These are phyloP conservation scores for Drosophila teissieri DNA, from an alignment of 1,140 invertebrate genomes.

Conservation along the genomic window DNA sequence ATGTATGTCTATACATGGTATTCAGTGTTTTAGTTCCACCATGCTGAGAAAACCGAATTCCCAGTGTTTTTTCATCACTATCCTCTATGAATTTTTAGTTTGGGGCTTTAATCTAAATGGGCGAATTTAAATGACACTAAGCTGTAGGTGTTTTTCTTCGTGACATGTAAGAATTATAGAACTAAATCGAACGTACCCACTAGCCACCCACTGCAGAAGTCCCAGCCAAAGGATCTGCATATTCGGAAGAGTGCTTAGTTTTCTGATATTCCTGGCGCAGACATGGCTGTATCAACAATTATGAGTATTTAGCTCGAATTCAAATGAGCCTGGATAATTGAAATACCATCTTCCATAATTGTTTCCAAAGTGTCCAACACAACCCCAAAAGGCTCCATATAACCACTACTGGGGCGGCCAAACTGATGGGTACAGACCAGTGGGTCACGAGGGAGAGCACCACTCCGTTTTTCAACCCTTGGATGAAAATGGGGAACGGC, in stretches of 20 bases:
- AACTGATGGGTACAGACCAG: conserved; percentile 7
- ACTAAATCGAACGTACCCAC: not conserved
- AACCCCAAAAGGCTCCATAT: conserved; percentile 43
- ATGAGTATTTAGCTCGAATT: too few relatives aligned
- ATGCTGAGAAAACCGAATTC: conserved; percentile 11
- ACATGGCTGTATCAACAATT: not conserved
- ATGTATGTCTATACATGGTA: conserved; percentile 21
- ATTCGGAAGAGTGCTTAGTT: too few relatives aligned
- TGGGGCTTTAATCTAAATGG: conserved; percentile 22
- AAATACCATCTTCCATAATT: not conserved
- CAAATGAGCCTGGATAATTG: not conserved
- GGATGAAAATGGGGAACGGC: not conserved
- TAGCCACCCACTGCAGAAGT: too few relatives aligned
- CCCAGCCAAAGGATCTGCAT: not conserved
- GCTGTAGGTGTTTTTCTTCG: conserved; percentile 21
- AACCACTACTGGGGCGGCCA: conserved; percentile 9
- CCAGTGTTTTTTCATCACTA: not conserved
- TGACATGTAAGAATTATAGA: not conserved
- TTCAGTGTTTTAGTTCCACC: conserved; percentile 8
- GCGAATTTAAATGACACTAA: conserved; percentile 19
- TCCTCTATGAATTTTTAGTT: conserved; percentile 16
- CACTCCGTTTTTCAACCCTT: conserved; percentile 5
- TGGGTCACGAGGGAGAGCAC: conserved; percentile 22
- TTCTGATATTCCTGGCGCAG: too few relatives aligned
- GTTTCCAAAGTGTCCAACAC: conserved; percentile 8